Evolutionary conservation across 2,888 invertebrate species (phyloP).

Genomic region (Apamea monoglypha): DNA sequence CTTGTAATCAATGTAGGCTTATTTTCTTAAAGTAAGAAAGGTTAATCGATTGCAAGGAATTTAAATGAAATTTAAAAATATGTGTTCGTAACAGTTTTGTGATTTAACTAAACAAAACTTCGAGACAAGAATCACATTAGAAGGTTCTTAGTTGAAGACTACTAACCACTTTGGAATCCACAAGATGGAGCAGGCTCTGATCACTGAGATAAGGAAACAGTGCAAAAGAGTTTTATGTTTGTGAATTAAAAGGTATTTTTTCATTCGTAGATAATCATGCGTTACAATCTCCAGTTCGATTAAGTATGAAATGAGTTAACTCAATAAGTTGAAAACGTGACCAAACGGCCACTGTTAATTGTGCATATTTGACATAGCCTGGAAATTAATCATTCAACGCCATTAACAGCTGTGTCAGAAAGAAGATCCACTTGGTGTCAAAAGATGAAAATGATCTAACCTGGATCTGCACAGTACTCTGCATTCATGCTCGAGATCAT

Average conservation of each 20-base stretch:
- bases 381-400: conserved; percentile 59
- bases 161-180: conserved; percentile 21
- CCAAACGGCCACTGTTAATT: conserved; percentile 39
- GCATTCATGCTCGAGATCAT: conserved; percentile 68
- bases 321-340: conserved; percentile 45
- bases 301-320: conserved; percentile 54
- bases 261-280: conserved; percentile 58
- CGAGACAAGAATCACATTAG: conserved; percentile 18
- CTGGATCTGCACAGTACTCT: conserved; percentile 67
- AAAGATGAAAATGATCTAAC: conserved; percentile 78
- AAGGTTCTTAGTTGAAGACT: conserved; percentile 7
- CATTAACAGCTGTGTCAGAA: conserved; percentile 62
- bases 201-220: conserved; percentile 56
- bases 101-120: conserved; percentile 2
- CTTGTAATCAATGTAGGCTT: neutral
- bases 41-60: neutral
- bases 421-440: conserved; percentile 65
- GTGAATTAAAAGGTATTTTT: conserved; percentile 45
- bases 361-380: conserved; percentile 56
- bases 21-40: too few species aligned
- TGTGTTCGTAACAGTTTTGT: neutral
- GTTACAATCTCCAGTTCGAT: conserved; percentile 48
- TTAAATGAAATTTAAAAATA: neutral
- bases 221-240: conserved; percentile 58
- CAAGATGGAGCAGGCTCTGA: conserved; percentile 56